Evolutionary conservation across 2,797 vertebrate species (phyloP).

Genomic region (Smutsia gigantea): DNA sequence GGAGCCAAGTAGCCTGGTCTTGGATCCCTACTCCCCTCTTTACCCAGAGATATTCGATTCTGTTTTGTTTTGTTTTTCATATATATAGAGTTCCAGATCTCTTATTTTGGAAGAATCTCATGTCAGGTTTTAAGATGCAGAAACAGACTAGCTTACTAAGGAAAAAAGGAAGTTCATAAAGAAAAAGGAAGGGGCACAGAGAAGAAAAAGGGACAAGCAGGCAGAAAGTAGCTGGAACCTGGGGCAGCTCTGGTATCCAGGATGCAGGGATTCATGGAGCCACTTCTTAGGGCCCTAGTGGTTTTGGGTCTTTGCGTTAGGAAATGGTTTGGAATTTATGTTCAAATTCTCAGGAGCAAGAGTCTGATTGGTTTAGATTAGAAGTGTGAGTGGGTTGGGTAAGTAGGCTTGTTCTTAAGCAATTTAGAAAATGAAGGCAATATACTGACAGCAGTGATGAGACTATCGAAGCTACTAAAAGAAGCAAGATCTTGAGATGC

Average conservation of each 20-base stretch:
- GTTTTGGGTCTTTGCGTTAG: not conserved
- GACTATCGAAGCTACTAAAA: not conserved
- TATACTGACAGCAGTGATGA: not conserved
- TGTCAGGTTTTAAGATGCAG: conserved; percentile 25
- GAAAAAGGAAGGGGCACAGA: not conserved
- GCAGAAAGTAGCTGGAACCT: not conserved
- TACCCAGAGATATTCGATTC: not conserved
- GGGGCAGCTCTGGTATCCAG: not conserved
- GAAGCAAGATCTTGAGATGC: not conserved
- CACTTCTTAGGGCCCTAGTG: not conserved
- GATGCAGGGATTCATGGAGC: not conserved
- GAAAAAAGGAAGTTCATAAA: not conserved
- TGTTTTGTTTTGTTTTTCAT: not conserved
- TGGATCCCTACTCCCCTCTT: not conserved
- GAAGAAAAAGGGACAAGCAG: not conserved
- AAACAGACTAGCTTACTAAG: not conserved
- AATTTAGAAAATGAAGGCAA: not conserved
- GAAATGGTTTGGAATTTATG: not conserved
- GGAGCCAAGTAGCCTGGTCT: not conserved
- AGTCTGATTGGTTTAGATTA: not conserved
- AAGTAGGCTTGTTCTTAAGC: not conserved
- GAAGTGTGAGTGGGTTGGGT: not conserved
- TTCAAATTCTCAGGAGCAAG: not conserved
- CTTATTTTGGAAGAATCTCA: conserved; percentile 22
- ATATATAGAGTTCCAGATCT: not conserved